phyloP scores from a whole-genome alignment of 2,113 vertebrate species.

The Carassius gibelio region DNA sequence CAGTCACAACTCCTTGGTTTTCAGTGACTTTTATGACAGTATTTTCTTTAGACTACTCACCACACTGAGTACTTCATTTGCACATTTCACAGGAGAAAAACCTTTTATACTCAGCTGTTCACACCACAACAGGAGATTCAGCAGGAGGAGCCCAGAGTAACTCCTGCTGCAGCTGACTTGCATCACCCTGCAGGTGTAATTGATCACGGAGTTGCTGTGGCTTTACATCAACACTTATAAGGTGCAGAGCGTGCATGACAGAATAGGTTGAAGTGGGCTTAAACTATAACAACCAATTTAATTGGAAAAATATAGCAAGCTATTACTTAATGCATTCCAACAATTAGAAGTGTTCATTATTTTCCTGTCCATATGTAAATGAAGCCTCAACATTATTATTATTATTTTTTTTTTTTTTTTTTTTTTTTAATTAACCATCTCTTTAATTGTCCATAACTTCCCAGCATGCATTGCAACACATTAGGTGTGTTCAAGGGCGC shows the following conservation, averaged over 20 bases:
- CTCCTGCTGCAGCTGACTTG: constrained; percentile 8
- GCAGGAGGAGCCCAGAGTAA: not conserved
- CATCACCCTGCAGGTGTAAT: constrained; percentile 22
- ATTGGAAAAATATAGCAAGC: not conserved
- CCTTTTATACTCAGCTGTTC: not conserved
- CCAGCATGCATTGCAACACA: no score
- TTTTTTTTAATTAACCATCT: no score
- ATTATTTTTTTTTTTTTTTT: no score
- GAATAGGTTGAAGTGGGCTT: not conserved
- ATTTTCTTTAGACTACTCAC: not conserved
- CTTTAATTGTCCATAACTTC: not conserved
- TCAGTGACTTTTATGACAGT: not conserved
- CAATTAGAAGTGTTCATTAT: not conserved
- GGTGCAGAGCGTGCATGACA: not conserved
- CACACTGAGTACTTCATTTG: not conserved
- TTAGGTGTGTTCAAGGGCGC: no score
- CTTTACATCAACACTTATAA: not conserved
- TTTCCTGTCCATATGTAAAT: no score
- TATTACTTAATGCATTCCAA: not conserved
- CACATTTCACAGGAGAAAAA: not conserved
- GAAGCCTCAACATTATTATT: no score
- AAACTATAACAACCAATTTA: not conserved
- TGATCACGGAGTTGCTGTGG: constrained; percentile 1
- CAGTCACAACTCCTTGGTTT: constrained; percentile 59
- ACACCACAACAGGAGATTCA: not conserved